Conservation (phyloP, 2,113 vertebrate species). For the Tautogolabrus adspersus region DNA sequence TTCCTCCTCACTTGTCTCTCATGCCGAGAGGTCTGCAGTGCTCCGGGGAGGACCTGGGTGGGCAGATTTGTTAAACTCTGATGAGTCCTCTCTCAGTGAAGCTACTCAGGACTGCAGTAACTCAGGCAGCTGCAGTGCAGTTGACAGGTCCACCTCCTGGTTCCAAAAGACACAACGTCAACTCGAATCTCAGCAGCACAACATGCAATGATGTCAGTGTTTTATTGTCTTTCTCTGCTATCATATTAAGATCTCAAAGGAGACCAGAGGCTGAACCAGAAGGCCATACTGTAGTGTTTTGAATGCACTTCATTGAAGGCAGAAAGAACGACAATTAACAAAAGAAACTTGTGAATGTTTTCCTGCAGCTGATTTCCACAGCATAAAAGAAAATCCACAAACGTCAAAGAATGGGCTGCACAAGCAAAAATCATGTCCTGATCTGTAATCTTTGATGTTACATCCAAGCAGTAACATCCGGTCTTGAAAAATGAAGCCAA, state of each 20-base stretch:
- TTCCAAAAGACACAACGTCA: conserved; percentile 1
- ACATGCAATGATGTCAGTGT: conserved; percentile 2
- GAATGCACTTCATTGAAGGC: no score
- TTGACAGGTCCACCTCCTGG: conserved; percentile 9
- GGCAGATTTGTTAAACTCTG: conserved; percentile 5
- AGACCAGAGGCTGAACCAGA: no score
- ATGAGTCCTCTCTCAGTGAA: neutral
- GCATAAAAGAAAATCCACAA: no score
- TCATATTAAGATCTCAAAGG: neutral
- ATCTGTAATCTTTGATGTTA: no score
- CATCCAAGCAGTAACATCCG: no score
- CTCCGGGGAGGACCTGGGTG: neutral
- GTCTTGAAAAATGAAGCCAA: no score
- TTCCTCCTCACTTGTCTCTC: neutral
- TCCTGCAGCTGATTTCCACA: no score
- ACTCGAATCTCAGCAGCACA: conserved; percentile 18
- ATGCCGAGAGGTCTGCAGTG: neutral
- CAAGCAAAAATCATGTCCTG: no score
- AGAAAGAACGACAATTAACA: no score
- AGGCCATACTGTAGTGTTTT: no score
- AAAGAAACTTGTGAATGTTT: no score
- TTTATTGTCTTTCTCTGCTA: conserved; percentile 7
- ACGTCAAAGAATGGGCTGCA: no score
- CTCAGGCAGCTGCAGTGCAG: conserved; percentile 1
- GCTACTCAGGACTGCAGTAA: neutral